Evolutionary conservation across 2,888 invertebrate genomes (phyloP).

Genomic region (Tetragonula carbonaria): DNA sequence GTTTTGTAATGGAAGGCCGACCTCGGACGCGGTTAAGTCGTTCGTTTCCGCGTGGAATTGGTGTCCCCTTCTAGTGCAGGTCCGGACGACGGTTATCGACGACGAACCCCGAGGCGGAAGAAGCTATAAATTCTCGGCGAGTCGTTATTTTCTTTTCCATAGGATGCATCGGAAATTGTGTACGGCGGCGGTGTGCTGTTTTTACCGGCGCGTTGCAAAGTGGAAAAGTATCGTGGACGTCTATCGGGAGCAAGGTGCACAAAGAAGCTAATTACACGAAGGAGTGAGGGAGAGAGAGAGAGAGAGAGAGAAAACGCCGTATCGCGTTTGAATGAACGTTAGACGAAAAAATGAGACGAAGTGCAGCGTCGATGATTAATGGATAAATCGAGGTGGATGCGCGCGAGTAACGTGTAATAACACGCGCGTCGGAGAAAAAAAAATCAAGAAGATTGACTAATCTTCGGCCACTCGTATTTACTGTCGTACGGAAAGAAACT

Average conservation of each 20-base stretch:
- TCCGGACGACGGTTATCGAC: slow-evolving; percentile 5
- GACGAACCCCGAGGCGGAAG: not conserved
- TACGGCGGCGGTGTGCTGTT: not conserved
- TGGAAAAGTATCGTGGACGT: slow-evolving; percentile 2
- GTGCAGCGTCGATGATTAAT: slow-evolving; percentile 25
- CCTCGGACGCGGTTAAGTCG: not conserved
- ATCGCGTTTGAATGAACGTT: slow-evolving; percentile 8
- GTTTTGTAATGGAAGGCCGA: not conserved
- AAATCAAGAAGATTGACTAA: slow-evolving; percentile 15
- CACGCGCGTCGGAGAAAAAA: not conserved
- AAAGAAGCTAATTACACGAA: slow-evolving; percentile 24
- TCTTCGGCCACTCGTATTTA: slow-evolving; percentile 1
- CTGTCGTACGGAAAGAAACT: not conserved
- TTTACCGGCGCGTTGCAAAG: slow-evolving; percentile 1
- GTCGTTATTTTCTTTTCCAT: slow-evolving; percentile 24
- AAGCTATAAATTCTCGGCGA: slow-evolving; percentile 12
- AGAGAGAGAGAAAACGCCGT: not conserved
- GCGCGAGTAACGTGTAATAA: not conserved
- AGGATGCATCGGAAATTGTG: slow-evolving; percentile 6
- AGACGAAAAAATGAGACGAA: not conserved
- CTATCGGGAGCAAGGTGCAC: not conserved
- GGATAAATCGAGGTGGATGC: slow-evolving; percentile 6
- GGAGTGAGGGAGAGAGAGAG: too few species aligned
- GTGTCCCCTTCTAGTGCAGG: not conserved
- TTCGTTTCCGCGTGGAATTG: slow-evolving; percentile 10